Base-by-base conservation (phyloP, 2,888 invertebrate genomes). In the Ochropleura plecta region DNA sequence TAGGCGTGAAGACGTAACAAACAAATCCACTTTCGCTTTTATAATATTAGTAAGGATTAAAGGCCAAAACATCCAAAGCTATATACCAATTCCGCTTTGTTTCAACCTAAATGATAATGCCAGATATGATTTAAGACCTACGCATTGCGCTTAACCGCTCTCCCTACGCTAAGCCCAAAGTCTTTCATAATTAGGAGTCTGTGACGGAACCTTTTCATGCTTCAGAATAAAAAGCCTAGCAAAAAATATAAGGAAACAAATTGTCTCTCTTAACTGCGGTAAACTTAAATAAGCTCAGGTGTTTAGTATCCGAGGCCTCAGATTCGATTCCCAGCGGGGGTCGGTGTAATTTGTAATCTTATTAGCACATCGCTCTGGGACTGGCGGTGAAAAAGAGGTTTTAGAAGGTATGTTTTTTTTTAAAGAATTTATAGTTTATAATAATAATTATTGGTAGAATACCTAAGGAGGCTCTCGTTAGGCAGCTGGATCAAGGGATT, bases 241-340 rank as follows among this genome's bases (percentile, higher is more conserved):
- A 69, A 69, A 78, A 79, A 77, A 72, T 18, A 40, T 18, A 64
- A 71, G 30, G 46, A 74, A 42, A 69, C 62, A 78, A 78, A 70
- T 65, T 70, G 64, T 76, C 44, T 66, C 70, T 74, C 73, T 83
- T 86, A 82, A 85, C 75, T 82, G 79, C 74, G 75, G 81, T 78
- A 84, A 89, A 91, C 87, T 91, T 91, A 89, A 91, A 91, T 91
- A 89, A 89, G 89, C 80, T 88, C 87, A 88, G 90, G 89, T 89
- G 89, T 88, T 88, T 83, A 84, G 73, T 75, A 76, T 62, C 60
- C 71, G 64, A 83, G 82, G 77, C 77, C 70, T 70, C 79, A 70
- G 82, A 82, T 88, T 88, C 87, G 86, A 88, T 84, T 84, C 90
- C 88, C 88, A 77, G 71, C 70, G 88, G 89, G 82, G 59, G 57